Evolutionary conservation across 2,888 invertebrate species (phyloP).

Genomic region (Stenodera caucasica): DNA sequence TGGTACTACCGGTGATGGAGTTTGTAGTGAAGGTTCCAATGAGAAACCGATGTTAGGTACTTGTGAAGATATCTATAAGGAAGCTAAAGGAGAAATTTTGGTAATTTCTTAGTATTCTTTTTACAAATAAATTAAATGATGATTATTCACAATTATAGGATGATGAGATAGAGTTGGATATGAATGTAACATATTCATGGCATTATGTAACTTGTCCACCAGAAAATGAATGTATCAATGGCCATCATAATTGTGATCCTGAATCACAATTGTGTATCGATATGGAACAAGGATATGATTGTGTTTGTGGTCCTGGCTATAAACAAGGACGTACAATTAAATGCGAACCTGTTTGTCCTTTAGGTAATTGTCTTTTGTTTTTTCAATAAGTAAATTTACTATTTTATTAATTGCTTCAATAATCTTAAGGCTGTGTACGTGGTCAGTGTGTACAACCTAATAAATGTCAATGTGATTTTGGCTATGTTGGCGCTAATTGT

Average conservation of each 20-base stretch:
- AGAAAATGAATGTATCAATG: slow-evolving; percentile 91
- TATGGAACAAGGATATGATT: slow-evolving; percentile 76
- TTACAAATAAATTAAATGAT: neutral
- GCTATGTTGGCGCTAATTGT: slow-evolving; percentile 93
- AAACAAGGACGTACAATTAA: slow-evolving; percentile 55
- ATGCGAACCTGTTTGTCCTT: slow-evolving; percentile 79
- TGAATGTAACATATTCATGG: slow-evolving; percentile 72
- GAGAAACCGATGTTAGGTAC: slow-evolving; percentile 66
- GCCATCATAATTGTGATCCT: slow-evolving; percentile 86
- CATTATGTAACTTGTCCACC: slow-evolving; percentile 87
- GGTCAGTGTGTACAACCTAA: slow-evolving; percentile 83
- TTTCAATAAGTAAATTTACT: neutral
- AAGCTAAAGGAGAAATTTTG: slow-evolving; percentile 32
- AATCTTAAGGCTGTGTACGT: slow-evolving; percentile 69
- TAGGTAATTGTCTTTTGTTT: slow-evolving; percentile 55
- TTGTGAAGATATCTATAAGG: slow-evolving; percentile 55
- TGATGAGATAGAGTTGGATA: slow-evolving; percentile 48
- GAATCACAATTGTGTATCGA: slow-evolving; percentile 89
- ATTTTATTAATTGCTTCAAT: too few relatives aligned
- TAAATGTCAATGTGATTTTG: slow-evolving; percentile 88
- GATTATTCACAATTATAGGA: slow-evolving; percentile 9
- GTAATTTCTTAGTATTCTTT: slow-evolving; percentile 27
- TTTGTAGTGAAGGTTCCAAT: slow-evolving; percentile 84
- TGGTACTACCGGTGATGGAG: slow-evolving; percentile 68
- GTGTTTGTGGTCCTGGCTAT: slow-evolving; percentile 79